Evolutionary conservation across 2,888 invertebrate species (phyloP), one percentile per base, ranked within the genome.

Genomic region (Megamerina dolium): DNA sequence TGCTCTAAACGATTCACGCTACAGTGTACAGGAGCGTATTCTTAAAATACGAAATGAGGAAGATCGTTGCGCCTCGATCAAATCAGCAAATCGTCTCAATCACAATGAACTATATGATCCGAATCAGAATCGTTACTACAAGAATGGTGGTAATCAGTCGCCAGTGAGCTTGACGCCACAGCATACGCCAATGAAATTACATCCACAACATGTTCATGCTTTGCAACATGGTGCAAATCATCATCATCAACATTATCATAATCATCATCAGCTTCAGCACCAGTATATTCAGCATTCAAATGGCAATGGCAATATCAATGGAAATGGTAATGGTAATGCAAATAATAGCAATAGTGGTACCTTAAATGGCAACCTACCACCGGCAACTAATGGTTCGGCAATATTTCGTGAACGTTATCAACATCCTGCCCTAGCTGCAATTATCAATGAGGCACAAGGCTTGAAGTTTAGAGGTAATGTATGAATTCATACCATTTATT

Each of bases 361-460:
- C 13, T 31, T 42, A 30, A 53, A 53, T 34, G 53, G 52, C 41
- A 57, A 57, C 35, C 13, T 43, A 14, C 43, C 42, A 5, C 29
- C 33, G 29, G n/a, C n/a, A n/a, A 35, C 9, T 6, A 51, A 50
- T 23, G 66, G 66, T 20, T 65, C 68, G 30, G 63, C 64, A 43
- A 61, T 68, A 40, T 65, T 66, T 56, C 63, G 69, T 12, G 71
- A 70, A 50, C 63, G 70, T 14, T 70, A 70, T 50, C 70, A 70
- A 46, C 70, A 70, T 57, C 70, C 70, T 37, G 70, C 70, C 10
- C 54, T 70, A 55, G 63, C 66, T 42, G 71, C 71, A 48, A 69
- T 70, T 49, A 71, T 70, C 41, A 70, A 70, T 46, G 70, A 70
- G 45, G 60, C 67, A 9, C 70, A 70, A 57, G 69, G 68, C 48